Evolutionary conservation across 2,113 vertebrate species (phyloP), one percentile per base, ranked within the genome.

Genomic region (Tautogolabrus adspersus): DNA sequence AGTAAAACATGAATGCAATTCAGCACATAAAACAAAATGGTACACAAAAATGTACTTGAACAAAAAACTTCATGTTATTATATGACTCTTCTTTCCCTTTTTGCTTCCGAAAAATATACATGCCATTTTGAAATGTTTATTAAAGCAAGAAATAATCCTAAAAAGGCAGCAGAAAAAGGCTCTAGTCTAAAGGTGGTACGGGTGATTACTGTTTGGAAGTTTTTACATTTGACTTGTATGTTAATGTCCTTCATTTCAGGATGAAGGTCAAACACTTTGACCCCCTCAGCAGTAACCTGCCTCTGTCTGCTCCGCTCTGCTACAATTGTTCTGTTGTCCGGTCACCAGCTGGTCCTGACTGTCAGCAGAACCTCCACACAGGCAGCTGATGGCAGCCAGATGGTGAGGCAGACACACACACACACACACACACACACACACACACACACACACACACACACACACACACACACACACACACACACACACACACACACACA

Each of bases 331-430:
- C 56, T 51, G 65, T 62, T 82, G 84, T 89, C 87, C 87, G 81
- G 51, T 77, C 82, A 59, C 66, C 92, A 94, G 89, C 91, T 91
- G 92, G 88, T 72, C 63, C 69, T 52, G 64, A 77, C 77, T 81
- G 79, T 90, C 86, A 84, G 79, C 78, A 73, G 60, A 75, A 79
- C 87, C 65, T 56, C 37, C 1, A 6, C 65, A 68, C 54, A 1
- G 75, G 30, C 22, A 30, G 52, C 71, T 88, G 82, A 85, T 85
- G 77, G 85, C 15, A 58, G 58, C 86, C 90, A 92, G 90, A 92
- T 90, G 88, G 72, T 66, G 72, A 83, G 34, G 11, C 75, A 30
- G 22, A 23, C 62, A 23, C 64, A 42, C 66, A 37, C 70, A 52
- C 62, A 51, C 68, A 66, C 79, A 64, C 56, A 60, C 65, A 46